Base-by-base conservation (phyloP, 2,113 vertebrate genomes). In the Eubucco bourcierii region DNA sequence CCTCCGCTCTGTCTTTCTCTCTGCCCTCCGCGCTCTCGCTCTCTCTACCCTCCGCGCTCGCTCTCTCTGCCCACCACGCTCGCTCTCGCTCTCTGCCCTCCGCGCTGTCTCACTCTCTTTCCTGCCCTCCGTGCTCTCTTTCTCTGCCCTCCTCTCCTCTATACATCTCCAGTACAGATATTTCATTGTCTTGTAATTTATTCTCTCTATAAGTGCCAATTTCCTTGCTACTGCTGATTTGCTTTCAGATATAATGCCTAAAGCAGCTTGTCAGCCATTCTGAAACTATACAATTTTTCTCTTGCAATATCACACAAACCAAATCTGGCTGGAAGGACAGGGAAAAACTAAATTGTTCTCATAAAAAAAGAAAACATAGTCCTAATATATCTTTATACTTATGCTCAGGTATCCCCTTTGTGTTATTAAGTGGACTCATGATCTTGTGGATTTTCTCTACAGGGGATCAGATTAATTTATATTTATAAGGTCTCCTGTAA, bases 181-280 rank as follows among this genome's bases (percentile, higher is more conserved):
- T 96, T 96, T 91, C 94, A 68, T 66, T 92, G 92, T 95, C 87
- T 41, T 79, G 83, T 86, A 95, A 92, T 97, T 95, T 97, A 96
- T 96, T 96, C 90, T 92, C 23, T 85, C 55, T 95, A 85, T 90
- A 96, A 94, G 91, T 96, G 92, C 94, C 94, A 94, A 83, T 93
- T 94, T 91, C 55, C 66, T 64, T 87, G 82, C 80, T 86, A 89
- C 90, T 93, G 66, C 55, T 86, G 88, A 93, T 96, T 95, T 94
- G 68, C 94, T 97, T 97, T 97, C 83, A 94, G 93, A 95, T 91
- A 86, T 77, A 93, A 84, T 81, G 95, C 91, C 91, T 96, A 80
- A 80, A 87, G 90, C 87, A 84, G 93, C 76, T 87, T 79, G 34
- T 85, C 92, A 94, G 65, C 88, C 82, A 82, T 93, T 91, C 95